Evolutionary conservation across 2,113 vertebrate species (phyloP), one percentile per base, ranked within the genome.

Genomic region (Chaetodon auriga): DNA sequence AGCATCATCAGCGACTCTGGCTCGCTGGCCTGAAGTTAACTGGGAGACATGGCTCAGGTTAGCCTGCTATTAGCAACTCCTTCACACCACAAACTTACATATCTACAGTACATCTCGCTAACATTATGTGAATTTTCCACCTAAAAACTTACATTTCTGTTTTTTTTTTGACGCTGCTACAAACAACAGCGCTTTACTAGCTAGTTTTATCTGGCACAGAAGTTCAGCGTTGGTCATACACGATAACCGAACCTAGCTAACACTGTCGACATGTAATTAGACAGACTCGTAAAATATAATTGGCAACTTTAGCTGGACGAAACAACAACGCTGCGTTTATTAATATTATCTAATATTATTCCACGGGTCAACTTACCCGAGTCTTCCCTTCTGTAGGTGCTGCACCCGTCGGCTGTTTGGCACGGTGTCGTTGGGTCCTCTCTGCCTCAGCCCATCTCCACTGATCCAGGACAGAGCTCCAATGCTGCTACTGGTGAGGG

Each of bases 361-460:
- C 0, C 65, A 48, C 5, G 1, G 58, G 7, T 25, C 9, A 7
- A 5, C 69, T 86, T 87, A 93, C 90, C 90, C 43, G 25, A 77
- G 65, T 80, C 8, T 77, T 63, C 49, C 66, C 61, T 77, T 60
- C 64, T 68, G 25, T 53, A 49, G 18, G 6, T 13, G 75, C 64
- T 46, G 6, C 12, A 11, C 41, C 71, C 23, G 4, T 58, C 74
- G 48, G 54, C 19, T 76, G 7, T 85, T 30, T 30, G 30, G 30
- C 30, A 30, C 57, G 55, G 55, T 82, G 71, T 54, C 45, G 76
- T 66, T 23, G 23, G 65, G 66, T 77, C 48, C 68, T 70, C 69
- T 66, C 41, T 7, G 79, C 65, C 83, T 92, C 86, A 93, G 83
- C 88, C 90, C 93, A 93, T 93, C 88, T 89, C 92, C 81, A 70